Evolutionary conservation across 2,888 invertebrate species (phyloP).

Genomic region (Eupithecia exiguata): DNA sequence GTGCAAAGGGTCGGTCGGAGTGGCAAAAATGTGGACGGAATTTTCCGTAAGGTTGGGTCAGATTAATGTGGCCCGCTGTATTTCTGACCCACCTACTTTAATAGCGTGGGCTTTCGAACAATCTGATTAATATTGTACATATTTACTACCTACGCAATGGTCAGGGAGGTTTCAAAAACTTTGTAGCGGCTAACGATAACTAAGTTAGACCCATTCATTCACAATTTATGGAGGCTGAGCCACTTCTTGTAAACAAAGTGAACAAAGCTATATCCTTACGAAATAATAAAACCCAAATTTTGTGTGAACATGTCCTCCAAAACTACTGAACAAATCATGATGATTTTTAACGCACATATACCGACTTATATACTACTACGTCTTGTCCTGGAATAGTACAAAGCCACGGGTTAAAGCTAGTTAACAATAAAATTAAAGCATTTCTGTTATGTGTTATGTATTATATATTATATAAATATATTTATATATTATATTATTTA

Average conservation of each 20-base stretch:
- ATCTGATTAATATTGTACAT: constrained; percentile 33
- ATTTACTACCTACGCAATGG: constrained; percentile 31
- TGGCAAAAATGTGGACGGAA: constrained; percentile 35
- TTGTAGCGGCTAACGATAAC: background rate
- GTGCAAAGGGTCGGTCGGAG: constrained; percentile 15
- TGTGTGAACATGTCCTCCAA: background rate
- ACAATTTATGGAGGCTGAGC: background rate
- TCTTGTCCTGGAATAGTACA: background rate
- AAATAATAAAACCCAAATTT: background rate
- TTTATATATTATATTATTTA: no score
- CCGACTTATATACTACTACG: background rate
- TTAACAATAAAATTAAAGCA: background rate
- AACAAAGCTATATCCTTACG: background rate
- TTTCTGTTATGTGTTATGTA: background rate
- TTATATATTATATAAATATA: no score
- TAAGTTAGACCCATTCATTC: background rate
- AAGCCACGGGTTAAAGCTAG: background rate
- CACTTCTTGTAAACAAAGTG: background rate
- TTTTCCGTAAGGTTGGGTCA: constrained; percentile 36
- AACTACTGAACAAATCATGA: background rate
- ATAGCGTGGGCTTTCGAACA: constrained; percentile 35
- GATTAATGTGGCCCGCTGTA: constrained; percentile 33
- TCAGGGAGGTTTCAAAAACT: constrained; percentile 14
- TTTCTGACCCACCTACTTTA: constrained; percentile 32
- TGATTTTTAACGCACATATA: background rate